These are phyloP conservation scores for Drosophila pruinosa DNA, from an alignment of 1,140 invertebrate species.

Conservation along the genomic window DNA sequence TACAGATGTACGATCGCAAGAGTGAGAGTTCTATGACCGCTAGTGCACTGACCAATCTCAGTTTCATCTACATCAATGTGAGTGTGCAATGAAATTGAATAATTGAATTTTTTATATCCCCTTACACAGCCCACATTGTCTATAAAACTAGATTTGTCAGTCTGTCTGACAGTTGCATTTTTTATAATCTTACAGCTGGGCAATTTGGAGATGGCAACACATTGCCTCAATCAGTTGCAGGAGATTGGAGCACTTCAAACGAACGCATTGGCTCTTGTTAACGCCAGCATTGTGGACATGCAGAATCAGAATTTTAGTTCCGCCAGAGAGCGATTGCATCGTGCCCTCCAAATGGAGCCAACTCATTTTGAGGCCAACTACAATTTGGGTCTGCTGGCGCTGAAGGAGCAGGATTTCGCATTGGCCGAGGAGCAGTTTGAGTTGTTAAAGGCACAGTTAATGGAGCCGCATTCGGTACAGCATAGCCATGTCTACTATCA, in stretches of 20 bases:
- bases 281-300: constrained; percentile 93
- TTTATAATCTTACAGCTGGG: constrained; percentile 86
- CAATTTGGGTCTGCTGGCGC: constrained; percentile 91
- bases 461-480: constrained; percentile 78
- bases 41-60: constrained; percentile 94
- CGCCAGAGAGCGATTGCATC: constrained; percentile 90
- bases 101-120: too few species aligned
- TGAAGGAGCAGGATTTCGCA: constrained; percentile 88
- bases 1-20: constrained; percentile 95
- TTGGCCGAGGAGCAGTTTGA: constrained; percentile 87
- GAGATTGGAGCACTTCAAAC: constrained; percentile 88
- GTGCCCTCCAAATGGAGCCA: constrained; percentile 91
- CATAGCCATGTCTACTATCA: constrained; percentile 94
- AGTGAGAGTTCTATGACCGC: constrained; percentile 93
- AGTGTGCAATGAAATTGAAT: constrained; percentile 44
- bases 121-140: too few species aligned
- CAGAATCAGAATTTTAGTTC: constrained; percentile 89
- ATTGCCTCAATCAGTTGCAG: constrained; percentile 90
- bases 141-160: too few species aligned
- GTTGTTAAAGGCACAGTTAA: constrained; percentile 85
- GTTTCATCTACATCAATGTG: constrained; percentile 94
- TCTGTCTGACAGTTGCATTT: not conserved
- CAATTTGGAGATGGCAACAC: constrained; percentile 92
- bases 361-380: constrained; percentile 96
- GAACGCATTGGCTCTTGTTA: constrained; percentile 93